phyloP scores from a whole-genome alignment of 2,797 vertebrate genomes.

The Lateolabrax maculatus region DNA sequence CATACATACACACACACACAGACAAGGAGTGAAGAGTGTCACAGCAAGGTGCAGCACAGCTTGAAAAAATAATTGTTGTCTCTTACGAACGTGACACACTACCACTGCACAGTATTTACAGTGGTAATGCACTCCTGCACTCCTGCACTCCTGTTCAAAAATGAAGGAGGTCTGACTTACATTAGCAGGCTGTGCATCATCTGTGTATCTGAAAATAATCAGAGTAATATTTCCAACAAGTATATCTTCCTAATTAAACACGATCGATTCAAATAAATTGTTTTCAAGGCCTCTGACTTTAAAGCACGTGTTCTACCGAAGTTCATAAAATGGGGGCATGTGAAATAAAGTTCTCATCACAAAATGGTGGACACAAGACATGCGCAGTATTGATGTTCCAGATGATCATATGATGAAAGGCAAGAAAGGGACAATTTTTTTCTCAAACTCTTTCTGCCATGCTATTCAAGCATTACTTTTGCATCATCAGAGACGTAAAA shows the following conservation, averaged over 20 bases:
- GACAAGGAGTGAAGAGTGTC: background rate
- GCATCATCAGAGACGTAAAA: slow-evolving; percentile 24
- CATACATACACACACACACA: slow-evolving; percentile 27
- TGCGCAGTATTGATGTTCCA: slow-evolving; percentile 65
- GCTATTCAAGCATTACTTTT: slow-evolving; percentile 20
- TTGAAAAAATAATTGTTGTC: slow-evolving; percentile 22
- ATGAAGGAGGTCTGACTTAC: background rate
- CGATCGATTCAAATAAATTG: background rate
- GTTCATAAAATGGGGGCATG: slow-evolving; percentile 78
- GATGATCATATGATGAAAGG: slow-evolving; percentile 39
- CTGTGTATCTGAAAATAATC: background rate
- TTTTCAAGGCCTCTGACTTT: slow-evolving; percentile 3
- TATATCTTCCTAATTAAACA: background rate
- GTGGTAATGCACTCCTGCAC: no score
- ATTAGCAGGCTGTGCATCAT: background rate
- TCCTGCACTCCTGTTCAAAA: background rate
- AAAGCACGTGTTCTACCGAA: slow-evolving; percentile 25
- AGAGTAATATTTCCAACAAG: background rate
- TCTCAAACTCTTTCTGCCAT: slow-evolving; percentile 2
- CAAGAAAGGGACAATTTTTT: slow-evolving; percentile 17
- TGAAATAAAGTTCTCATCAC: slow-evolving; percentile 67
- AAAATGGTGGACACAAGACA: slow-evolving; percentile 82
- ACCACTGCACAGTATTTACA: background rate
- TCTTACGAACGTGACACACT: no score
- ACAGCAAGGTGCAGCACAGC: slow-evolving; percentile 56